A percentile compares a stretch with the other conserved stretches of the same genome.
phyloP scores from a whole-genome alignment of 1,140 invertebrate genomes.

The Drosophila sulfurigaster region DNA sequence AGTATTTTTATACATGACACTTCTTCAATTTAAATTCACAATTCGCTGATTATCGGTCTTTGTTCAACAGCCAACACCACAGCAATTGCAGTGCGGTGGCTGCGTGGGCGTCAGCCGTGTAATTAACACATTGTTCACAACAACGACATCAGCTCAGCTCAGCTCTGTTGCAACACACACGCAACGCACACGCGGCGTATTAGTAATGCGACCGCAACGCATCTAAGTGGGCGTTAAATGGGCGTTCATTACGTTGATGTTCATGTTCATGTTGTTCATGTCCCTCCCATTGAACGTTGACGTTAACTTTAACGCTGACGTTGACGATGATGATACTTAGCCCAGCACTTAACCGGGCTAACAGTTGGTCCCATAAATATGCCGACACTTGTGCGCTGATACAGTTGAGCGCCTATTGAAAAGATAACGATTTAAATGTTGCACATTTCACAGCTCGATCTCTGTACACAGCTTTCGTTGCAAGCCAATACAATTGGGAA shows the following conservation, averaged over 20 bases:
- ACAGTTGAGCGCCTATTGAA: not conserved
- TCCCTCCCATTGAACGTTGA: slow-evolving; percentile 2
- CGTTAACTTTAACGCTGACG: slow-evolving; percentile 16
- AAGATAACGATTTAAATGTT: no score
- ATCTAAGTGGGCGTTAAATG: slow-evolving; percentile 69
- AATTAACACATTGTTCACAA: slow-evolving; percentile 53
- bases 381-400: not conserved
- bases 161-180: not conserved
- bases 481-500: no score
- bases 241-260: slow-evolving; percentile 36
- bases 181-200: slow-evolving; percentile 22
- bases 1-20: slow-evolving; percentile 40
- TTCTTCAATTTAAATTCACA: slow-evolving; percentile 51
- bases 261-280: slow-evolving; percentile 8
- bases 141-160: not conserved
- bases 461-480: no score
- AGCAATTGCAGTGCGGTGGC: slow-evolving; percentile 21
- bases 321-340: slow-evolving; percentile 8
- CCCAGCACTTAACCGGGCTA: slow-evolving; percentile 11
- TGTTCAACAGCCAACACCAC: slow-evolving; percentile 10
- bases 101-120: slow-evolving; percentile 47
- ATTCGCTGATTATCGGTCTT: slow-evolving; percentile 37
- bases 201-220: slow-evolving; percentile 51
- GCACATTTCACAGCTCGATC: no score
- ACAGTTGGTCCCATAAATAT: slow-evolving; percentile 3